Percentiles rank a stretch among this genome's conserved stretches.
Conservation (phyloP, 2,888 invertebrate genomes). For the Caenorhabditis sp. region DNA sequence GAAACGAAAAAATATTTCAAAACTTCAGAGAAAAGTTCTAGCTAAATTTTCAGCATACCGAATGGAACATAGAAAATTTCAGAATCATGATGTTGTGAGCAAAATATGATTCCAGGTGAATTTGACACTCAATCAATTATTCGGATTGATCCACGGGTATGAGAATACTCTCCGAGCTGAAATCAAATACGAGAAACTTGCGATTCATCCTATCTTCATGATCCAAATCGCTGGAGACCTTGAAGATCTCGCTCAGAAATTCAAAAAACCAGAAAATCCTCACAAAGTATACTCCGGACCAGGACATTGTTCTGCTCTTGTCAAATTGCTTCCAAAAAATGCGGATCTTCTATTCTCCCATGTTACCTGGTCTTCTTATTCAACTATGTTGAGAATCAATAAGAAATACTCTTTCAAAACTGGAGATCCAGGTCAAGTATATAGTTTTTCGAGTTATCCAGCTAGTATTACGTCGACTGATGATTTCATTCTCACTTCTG, state of each 20-base stretch:
- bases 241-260: slow-evolving; percentile 66
- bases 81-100: too few relatives aligned
- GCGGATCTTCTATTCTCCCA: slow-evolving; percentile 67
- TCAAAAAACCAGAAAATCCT: slow-evolving; percentile 67
- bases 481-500: slow-evolving; percentile 65
- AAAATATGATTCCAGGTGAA: slow-evolving; percentile 47
- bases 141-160: slow-evolving; percentile 57
- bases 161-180: slow-evolving; percentile 41
- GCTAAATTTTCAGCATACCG: too few relatives aligned
- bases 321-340: slow-evolving; percentile 62
- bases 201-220: slow-evolving; percentile 61
- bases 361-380: slow-evolving; percentile 69
- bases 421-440: slow-evolving; percentile 61
- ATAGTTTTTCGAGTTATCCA: slow-evolving; percentile 70
- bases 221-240: slow-evolving; percentile 68
- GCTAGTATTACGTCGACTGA: slow-evolving; percentile 66
- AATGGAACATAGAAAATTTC: background rate
- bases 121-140: slow-evolving; percentile 50
- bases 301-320: slow-evolving; percentile 67
- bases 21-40: too few relatives aligned
- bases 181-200: slow-evolving; percentile 35
- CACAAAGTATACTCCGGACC: slow-evolving; percentile 39
- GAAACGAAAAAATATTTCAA: too few relatives aligned
- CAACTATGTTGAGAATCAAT: slow-evolving; percentile 63
- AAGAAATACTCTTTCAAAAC: slow-evolving; percentile 73